A percentile compares a stretch with the other conserved stretches of the same genome.
These are phyloP conservation scores for Misgurnus mizolepis DNA, from an alignment of 2,113 vertebrate genomes.

Conservation along the genomic window DNA sequence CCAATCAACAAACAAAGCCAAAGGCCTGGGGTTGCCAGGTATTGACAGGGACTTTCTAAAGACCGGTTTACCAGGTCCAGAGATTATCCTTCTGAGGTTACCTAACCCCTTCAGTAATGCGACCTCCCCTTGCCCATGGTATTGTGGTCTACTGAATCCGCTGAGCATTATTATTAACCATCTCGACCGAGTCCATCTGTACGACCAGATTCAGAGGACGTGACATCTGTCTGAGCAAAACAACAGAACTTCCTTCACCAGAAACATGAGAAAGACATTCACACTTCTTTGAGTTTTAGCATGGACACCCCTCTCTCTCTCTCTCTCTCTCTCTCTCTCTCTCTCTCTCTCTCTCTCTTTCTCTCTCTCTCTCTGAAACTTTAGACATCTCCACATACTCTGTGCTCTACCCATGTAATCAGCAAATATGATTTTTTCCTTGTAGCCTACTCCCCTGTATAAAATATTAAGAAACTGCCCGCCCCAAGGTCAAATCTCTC, in stretches of 20 bases:
- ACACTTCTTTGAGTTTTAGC: conserved; percentile 27
- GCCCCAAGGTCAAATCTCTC: conserved; percentile 67
- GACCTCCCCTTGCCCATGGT: conserved; percentile 57
- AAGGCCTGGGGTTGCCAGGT: conserved; percentile 65
- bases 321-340: background rate
- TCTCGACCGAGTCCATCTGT: conserved; percentile 63
- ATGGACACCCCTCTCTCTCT: background rate
- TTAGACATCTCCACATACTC: background rate
- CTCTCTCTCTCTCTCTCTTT: background rate
- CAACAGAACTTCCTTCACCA: conserved; percentile 37
- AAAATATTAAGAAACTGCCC: conserved; percentile 49
- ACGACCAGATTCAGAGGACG: conserved; percentile 47
- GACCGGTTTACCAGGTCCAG: conserved; percentile 76
- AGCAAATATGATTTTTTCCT: conserved; percentile 32
- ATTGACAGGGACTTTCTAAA: conserved; percentile 64
- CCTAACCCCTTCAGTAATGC: conserved; percentile 71
- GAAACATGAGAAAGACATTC: conserved; percentile 28
- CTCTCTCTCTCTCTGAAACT: conserved; percentile 8
- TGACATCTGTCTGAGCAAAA: conserved; percentile 51
- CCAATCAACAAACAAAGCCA: conserved; percentile 64
- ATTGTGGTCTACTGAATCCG: conserved; percentile 65
- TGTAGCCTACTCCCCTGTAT: conserved; percentile 35
- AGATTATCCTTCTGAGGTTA: conserved; percentile 80
- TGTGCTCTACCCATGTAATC: conserved; percentile 36
- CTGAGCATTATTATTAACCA: conserved; percentile 63